Evolutionary conservation across 2,888 invertebrate genomes (phyloP), one percentile per base, ranked within the genome.

Genomic region (Cenopis cana): DNA sequence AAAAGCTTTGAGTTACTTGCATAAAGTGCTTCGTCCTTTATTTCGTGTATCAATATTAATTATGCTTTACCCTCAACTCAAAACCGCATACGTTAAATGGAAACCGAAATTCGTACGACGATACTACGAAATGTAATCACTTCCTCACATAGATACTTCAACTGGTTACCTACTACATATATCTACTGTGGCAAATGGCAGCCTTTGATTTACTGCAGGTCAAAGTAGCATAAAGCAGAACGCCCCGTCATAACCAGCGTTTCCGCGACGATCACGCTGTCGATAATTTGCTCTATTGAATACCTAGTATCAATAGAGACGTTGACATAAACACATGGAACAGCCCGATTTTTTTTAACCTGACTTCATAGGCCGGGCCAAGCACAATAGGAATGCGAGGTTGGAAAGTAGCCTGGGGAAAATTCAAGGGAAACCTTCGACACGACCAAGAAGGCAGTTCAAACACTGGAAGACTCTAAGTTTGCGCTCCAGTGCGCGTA

Each of bases 241-340:
- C 79, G 82, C 82, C 81, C 77, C 75, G 77, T 85, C 84, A 85
- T 85, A 83, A 78, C 74, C 76, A 77, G 76, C 78, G 80, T 82
- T 87, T 87, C 85, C 85, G 82, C 77, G 72, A 79, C 77, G 74
- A 76, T 74, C 74, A 70, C 67, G 73, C 74, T 73, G 74, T 74
- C 74, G 79, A 81, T 84, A 85, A 85, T 85, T 83, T 76, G 79
- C 76, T 78, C 80, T 77, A 85, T 85, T 85, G 79, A 86, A 81
- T 77, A 77, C 60, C 52, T 70, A 67, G 76, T 79, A 78, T 83
- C 81, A 80, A 83, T 80, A 76, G 74, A 74, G 52, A 73, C 68
- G 74, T 62, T 74, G 78, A 78, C 76, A 76, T 81, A 74, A 76
- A 76, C 74, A 74, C 61, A 50, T 69, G 24, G 67, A 73, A 70